Evolutionary conservation across 2,888 invertebrate species (phyloP).

Genomic region (Stenodera caucasica): DNA sequence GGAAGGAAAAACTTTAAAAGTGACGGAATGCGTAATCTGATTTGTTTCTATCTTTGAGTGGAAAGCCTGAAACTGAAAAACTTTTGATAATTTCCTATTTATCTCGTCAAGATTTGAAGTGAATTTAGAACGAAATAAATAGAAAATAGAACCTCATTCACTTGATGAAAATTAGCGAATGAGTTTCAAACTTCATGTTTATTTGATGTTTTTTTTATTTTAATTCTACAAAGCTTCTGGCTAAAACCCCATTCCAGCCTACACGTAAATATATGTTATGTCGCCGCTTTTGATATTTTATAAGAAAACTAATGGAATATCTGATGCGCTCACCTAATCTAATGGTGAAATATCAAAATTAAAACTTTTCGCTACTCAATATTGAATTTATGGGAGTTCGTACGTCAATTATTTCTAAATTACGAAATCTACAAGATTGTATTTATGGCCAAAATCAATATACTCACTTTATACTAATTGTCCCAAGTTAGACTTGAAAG

Average conservation of each 20-base stretch:
- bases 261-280: not conserved
- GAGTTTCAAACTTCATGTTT: too few species aligned
- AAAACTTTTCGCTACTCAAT: not conserved
- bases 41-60: too few species aligned
- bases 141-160: too few species aligned
- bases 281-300: not conserved
- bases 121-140: too few species aligned
- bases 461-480: not conserved
- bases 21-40: too few species aligned
- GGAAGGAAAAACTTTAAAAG: too few species aligned
- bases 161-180: too few species aligned
- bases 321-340: not conserved
- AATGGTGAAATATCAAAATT: not conserved
- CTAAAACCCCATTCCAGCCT: not conserved
- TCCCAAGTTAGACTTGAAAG: too few species aligned
- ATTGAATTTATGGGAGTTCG: not conserved
- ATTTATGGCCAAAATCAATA: not conserved
- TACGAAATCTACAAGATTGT: not conserved
- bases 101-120: too few species aligned
- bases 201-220: too few species aligned
- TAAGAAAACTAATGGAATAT: conserved; percentile 3
- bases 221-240: not conserved
- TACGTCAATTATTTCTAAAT: not conserved
- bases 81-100: too few species aligned
- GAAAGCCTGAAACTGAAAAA: too few species aligned